Evolutionary conservation across 1,140 invertebrate species (phyloP).

Genomic region (Macrobrachium nipponense): DNA sequence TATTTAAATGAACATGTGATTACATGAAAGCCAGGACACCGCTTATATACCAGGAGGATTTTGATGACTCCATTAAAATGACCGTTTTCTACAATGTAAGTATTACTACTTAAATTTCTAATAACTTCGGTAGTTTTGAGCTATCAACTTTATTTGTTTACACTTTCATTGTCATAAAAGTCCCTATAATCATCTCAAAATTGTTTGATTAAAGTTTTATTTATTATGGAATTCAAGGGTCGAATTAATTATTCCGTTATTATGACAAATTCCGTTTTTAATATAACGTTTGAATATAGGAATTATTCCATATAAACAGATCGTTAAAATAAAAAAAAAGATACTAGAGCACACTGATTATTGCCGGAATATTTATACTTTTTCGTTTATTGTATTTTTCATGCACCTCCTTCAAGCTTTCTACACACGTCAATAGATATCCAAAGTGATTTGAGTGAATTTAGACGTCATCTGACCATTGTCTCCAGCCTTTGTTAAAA

Average conservation of each 20-base stretch:
- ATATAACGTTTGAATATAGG: neutral
- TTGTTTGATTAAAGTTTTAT: too few species aligned
- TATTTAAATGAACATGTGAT: neutral
- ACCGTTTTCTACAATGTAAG: conserved; percentile 27
- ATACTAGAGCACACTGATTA: neutral
- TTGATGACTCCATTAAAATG: neutral
- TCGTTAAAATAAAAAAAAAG: neutral
- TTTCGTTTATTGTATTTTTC: neutral
- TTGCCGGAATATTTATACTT: neutral
- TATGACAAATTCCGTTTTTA: neutral
- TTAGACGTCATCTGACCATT: too few species aligned
- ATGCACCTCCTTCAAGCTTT: conserved; percentile 19
- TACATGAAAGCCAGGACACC: neutral
- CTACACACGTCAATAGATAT: neutral
- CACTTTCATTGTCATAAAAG: neutral
- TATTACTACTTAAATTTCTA: neutral
- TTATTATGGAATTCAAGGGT: neutral
- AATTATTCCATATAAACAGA: neutral
- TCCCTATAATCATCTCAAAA: neutral
- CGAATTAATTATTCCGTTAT: neutral
- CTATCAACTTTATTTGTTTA: conserved; percentile 4
- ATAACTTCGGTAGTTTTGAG: neutral
- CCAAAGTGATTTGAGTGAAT: too few species aligned
- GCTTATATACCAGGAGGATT: neutral
- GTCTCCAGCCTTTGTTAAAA: too few species aligned